These are phyloP conservation scores for Acromyrmex heyeri DNA, from an alignment of 1,140 invertebrate species.

Conservation along the genomic window DNA sequence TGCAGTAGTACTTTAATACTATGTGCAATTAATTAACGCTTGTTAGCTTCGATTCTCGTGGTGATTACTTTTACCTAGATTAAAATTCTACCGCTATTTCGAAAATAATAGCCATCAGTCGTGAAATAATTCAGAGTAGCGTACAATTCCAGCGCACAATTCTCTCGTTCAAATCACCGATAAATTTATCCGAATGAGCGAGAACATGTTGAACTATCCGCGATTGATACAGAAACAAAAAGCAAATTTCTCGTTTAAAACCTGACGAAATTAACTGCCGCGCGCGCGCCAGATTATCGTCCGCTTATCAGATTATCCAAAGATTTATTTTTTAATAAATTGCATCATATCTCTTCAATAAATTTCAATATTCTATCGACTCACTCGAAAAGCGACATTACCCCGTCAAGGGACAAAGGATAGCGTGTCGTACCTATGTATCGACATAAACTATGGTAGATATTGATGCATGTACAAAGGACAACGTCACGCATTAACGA, in stretches of 20 bases:
- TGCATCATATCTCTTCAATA: constrained; percentile 19
- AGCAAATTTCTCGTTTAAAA: constrained; percentile 21
- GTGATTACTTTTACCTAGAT: constrained; percentile 2
- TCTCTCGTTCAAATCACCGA: constrained; percentile 38
- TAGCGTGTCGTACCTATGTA: constrained; percentile 19
- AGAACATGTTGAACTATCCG: neutral
- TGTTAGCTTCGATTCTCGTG: constrained; percentile 19
- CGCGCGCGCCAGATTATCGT: neutral
- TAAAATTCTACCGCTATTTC: constrained; percentile 23
- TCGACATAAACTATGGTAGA: constrained; percentile 43
- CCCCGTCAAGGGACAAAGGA: constrained; percentile 24
- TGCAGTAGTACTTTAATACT: neutral
- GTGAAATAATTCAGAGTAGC: constrained; percentile 32
- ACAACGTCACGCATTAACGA: constrained; percentile 55
- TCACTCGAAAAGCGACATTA: constrained; percentile 10
- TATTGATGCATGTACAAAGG: constrained; percentile 44
- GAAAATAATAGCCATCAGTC: constrained; percentile 6
- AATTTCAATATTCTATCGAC: constrained; percentile 38
- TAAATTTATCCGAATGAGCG: constrained; percentile 46
- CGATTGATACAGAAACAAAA: constrained; percentile 14
- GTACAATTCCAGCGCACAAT: neutral
- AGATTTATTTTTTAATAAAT: constrained; percentile 53
- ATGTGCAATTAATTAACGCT: constrained; percentile 13
- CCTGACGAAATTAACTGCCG: constrained; percentile 34
- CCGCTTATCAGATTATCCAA: constrained; percentile 24